phyloP scores from a whole-genome alignment of 2,113 vertebrate genomes.

The Atrichornis clamosus region DNA sequence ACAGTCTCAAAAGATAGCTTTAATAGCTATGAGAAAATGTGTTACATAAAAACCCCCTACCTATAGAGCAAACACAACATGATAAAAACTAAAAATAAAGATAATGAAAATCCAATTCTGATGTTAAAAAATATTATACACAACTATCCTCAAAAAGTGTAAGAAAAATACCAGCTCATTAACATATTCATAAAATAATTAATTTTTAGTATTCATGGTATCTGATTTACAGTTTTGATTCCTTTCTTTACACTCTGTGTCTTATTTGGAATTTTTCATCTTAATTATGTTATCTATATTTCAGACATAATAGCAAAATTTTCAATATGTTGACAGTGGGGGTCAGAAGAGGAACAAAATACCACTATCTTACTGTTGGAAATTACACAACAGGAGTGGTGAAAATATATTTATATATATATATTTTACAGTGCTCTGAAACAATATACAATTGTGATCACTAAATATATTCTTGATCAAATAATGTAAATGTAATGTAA shows the following conservation, averaged over 20 bases:
- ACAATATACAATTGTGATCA: background rate
- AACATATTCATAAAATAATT: background rate
- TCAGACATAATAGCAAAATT: background rate
- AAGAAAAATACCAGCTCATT: background rate
- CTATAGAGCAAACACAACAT: background rate
- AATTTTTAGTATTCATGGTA: background rate
- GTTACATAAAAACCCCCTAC: background rate
- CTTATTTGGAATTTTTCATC: background rate
- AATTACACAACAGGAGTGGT: background rate
- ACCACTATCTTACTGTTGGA: background rate
- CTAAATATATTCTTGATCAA: background rate
- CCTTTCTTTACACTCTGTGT: background rate
- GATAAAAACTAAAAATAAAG: background rate
- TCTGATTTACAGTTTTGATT: background rate
- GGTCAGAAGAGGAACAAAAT: background rate
- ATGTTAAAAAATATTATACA: background rate
- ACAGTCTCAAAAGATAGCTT: background rate
- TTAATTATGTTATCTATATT: background rate
- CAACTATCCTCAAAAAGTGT: background rate
- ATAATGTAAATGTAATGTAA: background rate
- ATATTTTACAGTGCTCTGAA: background rate
- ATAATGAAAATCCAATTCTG: background rate
- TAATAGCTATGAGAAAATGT: background rate
- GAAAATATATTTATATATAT: background rate
- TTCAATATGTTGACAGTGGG: background rate